Percentiles rank a stretch among this genome's conserved stretches.
Evolutionary conservation across 2,797 vertebrate species (phyloP).

Genomic region (Brotula barbata): DNA sequence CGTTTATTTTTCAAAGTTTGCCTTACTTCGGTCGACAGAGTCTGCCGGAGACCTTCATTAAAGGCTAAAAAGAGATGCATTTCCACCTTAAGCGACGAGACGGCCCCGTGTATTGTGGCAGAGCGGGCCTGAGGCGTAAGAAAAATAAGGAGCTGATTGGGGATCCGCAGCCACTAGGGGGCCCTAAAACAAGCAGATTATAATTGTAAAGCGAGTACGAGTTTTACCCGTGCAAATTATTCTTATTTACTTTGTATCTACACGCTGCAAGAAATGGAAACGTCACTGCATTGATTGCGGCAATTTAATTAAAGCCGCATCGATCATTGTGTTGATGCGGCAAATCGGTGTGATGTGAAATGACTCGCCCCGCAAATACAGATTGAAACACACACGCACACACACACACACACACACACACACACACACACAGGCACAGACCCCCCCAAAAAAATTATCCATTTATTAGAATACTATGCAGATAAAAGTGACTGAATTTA

Average conservation of each 20-base stretch:
- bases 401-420: no score
- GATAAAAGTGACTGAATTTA: no score
- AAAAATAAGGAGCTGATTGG: not conserved
- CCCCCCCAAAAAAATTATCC: no score
- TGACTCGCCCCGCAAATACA: no score
- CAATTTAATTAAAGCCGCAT: no score
- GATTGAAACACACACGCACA: no score
- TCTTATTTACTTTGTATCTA: no score
- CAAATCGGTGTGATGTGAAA: no score
- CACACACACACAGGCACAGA: no score
- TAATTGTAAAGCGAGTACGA: not conserved
- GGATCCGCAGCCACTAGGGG: not conserved
- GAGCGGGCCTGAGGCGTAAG: not conserved
- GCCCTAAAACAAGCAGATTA: not conserved
- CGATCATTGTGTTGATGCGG: no score
- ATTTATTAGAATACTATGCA: no score
- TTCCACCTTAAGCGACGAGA: not conserved
- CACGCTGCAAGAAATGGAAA: not conserved
- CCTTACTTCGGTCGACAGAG: not conserved
- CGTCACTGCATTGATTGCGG: not conserved
- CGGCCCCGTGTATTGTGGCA: not conserved
- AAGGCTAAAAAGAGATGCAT: not conserved
- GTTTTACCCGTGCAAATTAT: no score
- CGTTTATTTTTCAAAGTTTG: not conserved
- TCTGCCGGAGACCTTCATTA: not conserved